Conservation (phyloP, 2,888 invertebrate genomes). For the Leptinotarsa haldemani region DNA sequence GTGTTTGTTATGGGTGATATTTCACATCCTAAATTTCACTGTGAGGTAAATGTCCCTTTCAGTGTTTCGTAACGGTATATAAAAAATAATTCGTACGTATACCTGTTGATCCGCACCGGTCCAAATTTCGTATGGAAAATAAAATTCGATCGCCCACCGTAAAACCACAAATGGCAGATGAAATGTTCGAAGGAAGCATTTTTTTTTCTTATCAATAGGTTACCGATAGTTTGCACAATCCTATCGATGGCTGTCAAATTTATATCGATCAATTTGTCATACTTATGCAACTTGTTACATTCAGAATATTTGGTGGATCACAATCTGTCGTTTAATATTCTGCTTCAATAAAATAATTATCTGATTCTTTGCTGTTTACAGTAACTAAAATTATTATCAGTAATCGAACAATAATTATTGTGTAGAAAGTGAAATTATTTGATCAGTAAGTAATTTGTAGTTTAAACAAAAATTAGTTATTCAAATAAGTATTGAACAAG, state of each 20-base stretch:
- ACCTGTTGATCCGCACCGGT: not conserved
- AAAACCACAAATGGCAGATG: constrained; percentile 13
- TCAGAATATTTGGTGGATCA: too few species aligned
- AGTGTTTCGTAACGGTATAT: constrained; percentile 3
- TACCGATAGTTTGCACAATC: too few species aligned
- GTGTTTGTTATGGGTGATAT: not conserved
- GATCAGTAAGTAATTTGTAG: not conserved
- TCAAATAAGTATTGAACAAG: not conserved
- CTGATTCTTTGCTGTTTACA: too few species aligned
- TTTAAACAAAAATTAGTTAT: not conserved
- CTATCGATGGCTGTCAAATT: too few species aligned
- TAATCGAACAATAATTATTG: too few species aligned
- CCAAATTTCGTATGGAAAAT: constrained; percentile 21
- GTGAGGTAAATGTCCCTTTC: not conserved
- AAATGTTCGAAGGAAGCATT: not conserved
- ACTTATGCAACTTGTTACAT: too few species aligned
- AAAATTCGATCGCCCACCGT: constrained; percentile 16
- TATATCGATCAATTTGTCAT: too few species aligned
- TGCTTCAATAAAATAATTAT: too few species aligned
- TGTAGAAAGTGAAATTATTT: not conserved
- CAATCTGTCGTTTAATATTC: too few species aligned
- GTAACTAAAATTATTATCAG: too few species aligned
- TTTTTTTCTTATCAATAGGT: too few species aligned
- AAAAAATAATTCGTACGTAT: not conserved
- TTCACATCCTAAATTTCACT: not conserved